phyloP scores from a whole-genome alignment of 92 coral and sea anemone genomes.

The Paramuricea clavata region DNA sequence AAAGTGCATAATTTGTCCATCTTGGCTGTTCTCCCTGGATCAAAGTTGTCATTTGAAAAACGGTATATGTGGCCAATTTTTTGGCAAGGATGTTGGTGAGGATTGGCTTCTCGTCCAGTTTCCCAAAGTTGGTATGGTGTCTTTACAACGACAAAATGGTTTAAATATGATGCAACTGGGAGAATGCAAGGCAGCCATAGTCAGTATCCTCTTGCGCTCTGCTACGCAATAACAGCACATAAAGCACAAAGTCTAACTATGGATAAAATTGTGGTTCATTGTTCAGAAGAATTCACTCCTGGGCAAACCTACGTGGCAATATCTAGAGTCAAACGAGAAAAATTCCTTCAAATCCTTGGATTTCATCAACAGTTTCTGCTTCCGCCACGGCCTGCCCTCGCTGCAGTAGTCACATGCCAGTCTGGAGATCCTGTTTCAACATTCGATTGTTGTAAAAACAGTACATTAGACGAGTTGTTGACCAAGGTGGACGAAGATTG shows the following conservation, averaged over 20 bases:
- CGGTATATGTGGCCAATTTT: constrained; percentile 47
- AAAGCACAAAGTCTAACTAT: constrained; percentile 53
- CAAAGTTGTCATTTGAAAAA: constrained; percentile 9
- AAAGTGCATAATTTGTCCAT: neutral
- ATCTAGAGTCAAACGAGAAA: constrained; percentile 17
- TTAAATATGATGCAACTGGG: constrained; percentile 27
- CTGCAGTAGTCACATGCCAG: neutral
- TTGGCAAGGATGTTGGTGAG: constrained; percentile 13
- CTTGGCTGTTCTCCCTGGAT: neutral
- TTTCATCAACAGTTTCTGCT: neutral
- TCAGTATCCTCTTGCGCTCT: constrained; percentile 54
- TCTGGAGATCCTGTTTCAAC: constrained; percentile 18
- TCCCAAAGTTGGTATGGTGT: constrained; percentile 30
- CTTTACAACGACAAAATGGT: constrained; percentile 53
- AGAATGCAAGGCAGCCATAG: constrained; percentile 39
- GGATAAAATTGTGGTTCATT: constrained; percentile 46
- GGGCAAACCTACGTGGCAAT: constrained; percentile 56
- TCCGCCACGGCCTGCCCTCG: neutral
- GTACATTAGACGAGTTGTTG: neutral
- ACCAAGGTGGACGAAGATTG: neutral
- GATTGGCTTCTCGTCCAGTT: neutral
- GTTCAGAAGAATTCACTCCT: constrained; percentile 49
- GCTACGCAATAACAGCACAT: constrained; percentile 63
- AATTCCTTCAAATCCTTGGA: constrained; percentile 20
- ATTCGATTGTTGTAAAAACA: constrained; percentile 5